Evolutionary conservation across 1,140 invertebrate genomes (phyloP).

Genomic region (Sarcophaga peregrina): DNA sequence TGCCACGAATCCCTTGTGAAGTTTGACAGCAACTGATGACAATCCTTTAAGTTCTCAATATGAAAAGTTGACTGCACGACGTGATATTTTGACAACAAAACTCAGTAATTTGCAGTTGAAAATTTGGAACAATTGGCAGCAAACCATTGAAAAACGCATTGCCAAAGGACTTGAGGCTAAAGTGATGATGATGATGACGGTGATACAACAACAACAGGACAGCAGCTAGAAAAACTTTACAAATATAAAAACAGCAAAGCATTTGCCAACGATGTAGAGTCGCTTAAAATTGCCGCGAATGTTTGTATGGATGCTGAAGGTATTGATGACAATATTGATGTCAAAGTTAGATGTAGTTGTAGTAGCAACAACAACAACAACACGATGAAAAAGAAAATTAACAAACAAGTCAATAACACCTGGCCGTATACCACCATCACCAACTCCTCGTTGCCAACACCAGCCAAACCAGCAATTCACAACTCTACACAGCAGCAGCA

Average conservation of each 20-base stretch:
- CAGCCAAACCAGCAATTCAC: neutral
- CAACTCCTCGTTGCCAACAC: neutral
- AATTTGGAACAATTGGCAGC: constrained; percentile 60
- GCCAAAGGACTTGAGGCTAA: constrained; percentile 53
- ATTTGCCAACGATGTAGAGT: neutral
- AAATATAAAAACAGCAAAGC: neutral
- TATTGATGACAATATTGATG: neutral
- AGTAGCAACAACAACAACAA: neutral
- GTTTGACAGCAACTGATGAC: neutral
- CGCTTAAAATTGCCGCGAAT: neutral
- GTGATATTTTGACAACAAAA: constrained; percentile 60
- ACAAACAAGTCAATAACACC: constrained; percentile 23
- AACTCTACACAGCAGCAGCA: neutral
- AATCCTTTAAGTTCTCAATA: constrained; percentile 31
- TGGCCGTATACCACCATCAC: neutral
- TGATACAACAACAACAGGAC: neutral
- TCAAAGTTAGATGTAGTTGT: neutral
- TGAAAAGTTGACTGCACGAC: constrained; percentile 51
- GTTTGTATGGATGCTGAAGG: neutral
- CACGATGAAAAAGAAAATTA: neutral
- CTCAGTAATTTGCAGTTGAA: constrained; percentile 59
- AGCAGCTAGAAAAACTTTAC: constrained; percentile 21
- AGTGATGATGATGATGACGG: constrained; percentile 44
- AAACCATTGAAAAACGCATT: constrained; percentile 55
- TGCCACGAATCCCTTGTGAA: neutral